Evolutionary conservation across 2,888 invertebrate species (phyloP), one percentile per base, ranked within the genome.

Genomic region (Eremobia ochroleuca): DNA sequence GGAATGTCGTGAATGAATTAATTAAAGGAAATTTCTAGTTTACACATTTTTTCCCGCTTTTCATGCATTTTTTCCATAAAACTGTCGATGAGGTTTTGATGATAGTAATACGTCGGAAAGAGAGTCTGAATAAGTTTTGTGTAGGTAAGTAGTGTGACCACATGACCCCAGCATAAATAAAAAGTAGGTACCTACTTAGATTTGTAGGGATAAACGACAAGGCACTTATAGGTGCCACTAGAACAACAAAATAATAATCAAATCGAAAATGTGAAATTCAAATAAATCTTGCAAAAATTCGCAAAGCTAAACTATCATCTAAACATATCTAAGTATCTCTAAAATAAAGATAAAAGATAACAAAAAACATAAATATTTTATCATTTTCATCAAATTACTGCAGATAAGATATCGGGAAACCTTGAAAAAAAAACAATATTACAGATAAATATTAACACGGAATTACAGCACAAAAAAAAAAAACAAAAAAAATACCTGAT

Each of bases 401-500:
- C 13, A 40, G 78, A 79, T 79, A 73, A 79, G 78, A 79, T 79
- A 66, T 15, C 37, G 15, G 15, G 4, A 25, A 59, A 59, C 58
- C 55, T 74, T 21, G 37, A 62, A 75, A 59, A 75, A 59, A 49
- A 65, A 73, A 66, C 62, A 79, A 58, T 62, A 52, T 37, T 43
- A 15, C 11, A 52, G 4, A 58, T 31, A 59, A 68, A 52, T 52
- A 62, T 21, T 9, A 28, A 68, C 4, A 25, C 8, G 8, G 18
- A 34, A 8, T 3, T 28, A 46, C 15, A 46, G 2, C 4, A 13
- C 2, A 3, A 61, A 49, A 68, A 61, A 15, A 18, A 40, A 21
- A 65, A 40, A 25, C 71, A 1, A 66, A n/a, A 61, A 71, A 59
- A 55, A 34, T 83, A 83, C 84, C 80, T 84, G 65, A 40, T 67